A percentile compares a stretch with the other conserved stretches of the same genome.
These are phyloP conservation scores for Synergus gifuensis DNA, from an alignment of 2,888 invertebrate species.

Conservation along the genomic window DNA sequence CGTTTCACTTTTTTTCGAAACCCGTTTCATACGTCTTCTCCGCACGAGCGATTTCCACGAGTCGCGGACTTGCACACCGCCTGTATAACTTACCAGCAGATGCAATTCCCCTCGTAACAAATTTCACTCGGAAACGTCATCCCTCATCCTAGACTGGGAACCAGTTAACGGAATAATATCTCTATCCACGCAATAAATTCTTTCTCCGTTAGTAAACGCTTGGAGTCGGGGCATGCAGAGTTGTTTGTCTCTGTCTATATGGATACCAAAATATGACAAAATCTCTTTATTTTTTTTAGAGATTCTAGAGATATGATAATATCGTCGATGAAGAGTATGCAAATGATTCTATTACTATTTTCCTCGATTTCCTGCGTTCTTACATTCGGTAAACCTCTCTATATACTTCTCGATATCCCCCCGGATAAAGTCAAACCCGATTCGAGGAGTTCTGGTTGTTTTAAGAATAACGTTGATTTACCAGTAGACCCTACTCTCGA, in stretches of 20 bases:
- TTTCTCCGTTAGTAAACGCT: constrained; percentile 22
- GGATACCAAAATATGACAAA: neutral
- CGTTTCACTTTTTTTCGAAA: constrained; percentile 23
- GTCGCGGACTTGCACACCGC: constrained; percentile 31
- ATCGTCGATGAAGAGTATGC: neutral
- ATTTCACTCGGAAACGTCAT: constrained; percentile 42
- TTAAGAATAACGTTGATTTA: constrained; percentile 61
- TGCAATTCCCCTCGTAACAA: constrained; percentile 45
- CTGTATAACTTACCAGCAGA: constrained; percentile 40
- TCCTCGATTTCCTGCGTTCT: neutral
- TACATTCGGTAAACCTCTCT: no score
- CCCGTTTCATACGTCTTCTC: constrained; percentile 26
- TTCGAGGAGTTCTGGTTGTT: constrained; percentile 50
- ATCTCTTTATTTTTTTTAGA: neutral
- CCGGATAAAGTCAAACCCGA: constrained; percentile 30
- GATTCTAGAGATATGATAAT: neutral
- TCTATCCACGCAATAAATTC: constrained; percentile 41
- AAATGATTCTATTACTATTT: neutral
- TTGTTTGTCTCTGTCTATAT: constrained; percentile 1
- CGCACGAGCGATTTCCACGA: constrained; percentile 31
- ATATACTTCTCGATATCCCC: neutral
- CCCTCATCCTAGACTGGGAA: constrained; percentile 36
- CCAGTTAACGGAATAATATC: constrained; percentile 43
- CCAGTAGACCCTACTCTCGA: constrained; percentile 40
- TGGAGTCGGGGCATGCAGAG: neutral